Base-by-base conservation (phyloP, 2,888 invertebrate genomes). In the Macrosoma leucophasiata region DNA sequence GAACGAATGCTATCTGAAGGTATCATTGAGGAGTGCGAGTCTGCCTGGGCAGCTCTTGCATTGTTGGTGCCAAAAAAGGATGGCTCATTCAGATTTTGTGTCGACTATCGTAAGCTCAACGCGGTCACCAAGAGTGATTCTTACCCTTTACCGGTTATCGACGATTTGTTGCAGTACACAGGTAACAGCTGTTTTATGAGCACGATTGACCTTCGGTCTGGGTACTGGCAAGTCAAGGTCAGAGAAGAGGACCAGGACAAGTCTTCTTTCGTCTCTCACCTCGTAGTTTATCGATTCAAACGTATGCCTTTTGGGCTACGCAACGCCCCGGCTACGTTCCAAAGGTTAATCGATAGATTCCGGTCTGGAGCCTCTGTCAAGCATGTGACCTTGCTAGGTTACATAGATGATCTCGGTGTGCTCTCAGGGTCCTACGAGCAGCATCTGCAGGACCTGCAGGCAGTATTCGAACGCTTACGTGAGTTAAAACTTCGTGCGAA, bases 111-210 rank as follows among this genome's bases (percentile, higher is more conserved):
- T 0, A 40, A 29, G 7, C 20, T 52, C 2, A 48, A 51, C 12
- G 26, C 35, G 4, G 21, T 52, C 4, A 55, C 49, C 1, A 45
- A 44, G 13, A 25, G 38, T 17, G 43, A 46, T 52, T 20, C 53
- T 34, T 73, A 70, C 21, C 66, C 65, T 1, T 31, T 71, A 7
- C 71, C 73, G 1, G 33, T 54, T 3, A 65, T 74, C 14, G 70
- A 71, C 29, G 70, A 73, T 10, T 36, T 67, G 12, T 28, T 74
- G 4, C 62, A 68, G 23, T 48, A 41, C 0, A 55, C 64, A 1
- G 58, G 54, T 33, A 39, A 37, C 4, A 43, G 48, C 3, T 39
- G 47, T 13, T 45, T 41, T 7, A 62, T 67, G 58, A 48, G 57
- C 4, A 62, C 62, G 0, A 30, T 70, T 2, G 66, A 71, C 27